Conservation (phyloP, 2,797 vertebrate species). For the Discoglossus pictus region DNA sequence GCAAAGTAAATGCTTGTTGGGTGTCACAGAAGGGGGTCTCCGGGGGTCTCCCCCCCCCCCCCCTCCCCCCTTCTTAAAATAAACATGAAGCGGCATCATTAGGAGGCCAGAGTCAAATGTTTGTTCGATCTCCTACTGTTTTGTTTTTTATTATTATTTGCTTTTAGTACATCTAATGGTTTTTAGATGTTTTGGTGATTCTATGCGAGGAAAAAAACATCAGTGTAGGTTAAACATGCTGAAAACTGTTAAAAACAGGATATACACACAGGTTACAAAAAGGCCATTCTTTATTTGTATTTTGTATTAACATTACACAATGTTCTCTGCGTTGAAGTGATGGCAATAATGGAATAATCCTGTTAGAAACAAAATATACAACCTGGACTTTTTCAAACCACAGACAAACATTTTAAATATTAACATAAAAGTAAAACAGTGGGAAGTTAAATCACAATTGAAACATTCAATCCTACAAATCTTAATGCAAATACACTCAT, state of each 20-base stretch:
- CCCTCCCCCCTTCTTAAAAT: too few species aligned
- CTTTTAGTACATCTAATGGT: background rate
- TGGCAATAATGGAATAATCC: background rate
- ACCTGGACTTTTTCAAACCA: conserved; percentile 12
- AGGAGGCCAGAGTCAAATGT: too few species aligned
- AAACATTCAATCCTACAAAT: too few species aligned
- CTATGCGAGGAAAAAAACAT: too few species aligned
- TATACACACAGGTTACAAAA: conserved; percentile 14
- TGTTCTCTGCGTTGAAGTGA: conserved; percentile 63
- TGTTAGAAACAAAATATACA: conserved; percentile 11
- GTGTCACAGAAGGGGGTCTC: too few species aligned
- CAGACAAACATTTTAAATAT: conserved; percentile 16
- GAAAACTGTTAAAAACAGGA: background rate
- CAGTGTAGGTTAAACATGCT: background rate
- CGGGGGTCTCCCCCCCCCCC: too few species aligned
- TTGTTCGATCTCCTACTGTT: too few species aligned
- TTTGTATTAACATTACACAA: conserved; percentile 77
- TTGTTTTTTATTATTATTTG: background rate
- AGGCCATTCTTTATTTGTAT: conserved; percentile 61
- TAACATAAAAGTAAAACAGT: conserved; percentile 7
- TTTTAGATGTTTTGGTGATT: too few species aligned
- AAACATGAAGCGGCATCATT: too few species aligned
- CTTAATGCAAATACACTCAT: too few species aligned
- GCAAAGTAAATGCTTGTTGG: too few species aligned
- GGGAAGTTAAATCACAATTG: background rate